Evolutionary conservation across 2,888 invertebrate species (phyloP).

Genomic region (Proisotoma minuta): DNA sequence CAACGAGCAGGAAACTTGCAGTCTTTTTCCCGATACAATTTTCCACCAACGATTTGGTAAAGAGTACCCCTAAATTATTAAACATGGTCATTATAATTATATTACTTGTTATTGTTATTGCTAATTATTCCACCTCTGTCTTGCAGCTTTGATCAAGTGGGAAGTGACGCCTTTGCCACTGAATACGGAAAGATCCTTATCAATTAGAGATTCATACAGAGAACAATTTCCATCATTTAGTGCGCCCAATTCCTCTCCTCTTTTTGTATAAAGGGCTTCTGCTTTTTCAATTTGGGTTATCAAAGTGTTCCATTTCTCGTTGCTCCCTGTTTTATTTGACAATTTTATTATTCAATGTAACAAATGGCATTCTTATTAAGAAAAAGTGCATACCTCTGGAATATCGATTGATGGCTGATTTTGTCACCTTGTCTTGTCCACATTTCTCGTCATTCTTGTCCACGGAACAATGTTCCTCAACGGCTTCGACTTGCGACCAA

Average conservation of each 20-base stretch:
- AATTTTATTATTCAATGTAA: neutral
- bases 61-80: slow-evolving; percentile 60
- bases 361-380: slow-evolving; percentile 32
- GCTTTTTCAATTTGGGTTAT: slow-evolving; percentile 46
- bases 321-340: neutral
- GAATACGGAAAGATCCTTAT: slow-evolving; percentile 66
- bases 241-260: slow-evolving; percentile 35
- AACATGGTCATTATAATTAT: slow-evolving; percentile 19
- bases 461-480: neutral
- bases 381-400: slow-evolving; percentile 15
- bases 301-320: neutral
- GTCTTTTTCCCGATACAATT: slow-evolving; percentile 71
- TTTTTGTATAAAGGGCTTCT: slow-evolving; percentile 45
- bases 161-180: slow-evolving; percentile 65
- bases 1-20: slow-evolving; percentile 93
- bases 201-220: slow-evolving; percentile 59
- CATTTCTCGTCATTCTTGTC: neutral
- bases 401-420: neutral
- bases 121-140: slow-evolving; percentile 48
- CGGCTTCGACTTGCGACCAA: neutral
- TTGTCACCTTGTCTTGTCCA: neutral
- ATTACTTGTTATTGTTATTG: slow-evolving; percentile 1
- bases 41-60: slow-evolving; percentile 77
- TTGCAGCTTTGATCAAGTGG: slow-evolving; percentile 61
- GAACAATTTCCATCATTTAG: slow-evolving; percentile 22